Percentiles rank a stretch among this genome's conserved stretches.
Conservation (phyloP, 2,888 invertebrate species). For the Crematogaster levior region DNA sequence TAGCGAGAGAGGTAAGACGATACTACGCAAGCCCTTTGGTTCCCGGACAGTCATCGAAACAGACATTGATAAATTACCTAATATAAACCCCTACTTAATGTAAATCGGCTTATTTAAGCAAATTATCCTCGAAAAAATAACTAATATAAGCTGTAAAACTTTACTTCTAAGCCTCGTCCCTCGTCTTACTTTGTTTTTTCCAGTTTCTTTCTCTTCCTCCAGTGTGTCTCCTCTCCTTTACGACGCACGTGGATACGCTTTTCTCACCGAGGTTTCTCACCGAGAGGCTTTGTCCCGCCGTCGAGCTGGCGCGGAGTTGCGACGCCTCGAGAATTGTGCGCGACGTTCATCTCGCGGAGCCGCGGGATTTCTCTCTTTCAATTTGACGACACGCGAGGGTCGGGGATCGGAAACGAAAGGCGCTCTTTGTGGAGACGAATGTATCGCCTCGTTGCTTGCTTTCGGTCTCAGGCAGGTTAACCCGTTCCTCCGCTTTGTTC, state of each 20-base stretch:
- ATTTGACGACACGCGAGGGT: slow-evolving; percentile 66
- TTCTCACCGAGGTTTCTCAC: slow-evolving; percentile 63
- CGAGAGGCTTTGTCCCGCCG: slow-evolving; percentile 65
- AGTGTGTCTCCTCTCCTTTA: slow-evolving; percentile 18
- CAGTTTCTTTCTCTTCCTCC: slow-evolving; percentile 51
- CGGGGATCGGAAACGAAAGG: slow-evolving; percentile 68
- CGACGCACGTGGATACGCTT: slow-evolving; percentile 46
- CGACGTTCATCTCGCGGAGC: slow-evolving; percentile 33
- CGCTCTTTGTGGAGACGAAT: slow-evolving; percentile 50
- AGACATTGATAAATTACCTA: background rate
- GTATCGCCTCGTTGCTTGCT: slow-evolving; percentile 58
- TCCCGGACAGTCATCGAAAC: background rate
- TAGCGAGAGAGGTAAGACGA: too few relatives aligned
- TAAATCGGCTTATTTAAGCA: background rate
- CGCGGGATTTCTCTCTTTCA: slow-evolving; percentile 44
- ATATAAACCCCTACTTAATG: background rate
- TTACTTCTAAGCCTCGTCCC: background rate
- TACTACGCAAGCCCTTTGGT: too few relatives aligned
- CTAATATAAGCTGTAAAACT: background rate
- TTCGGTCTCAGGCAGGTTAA: slow-evolving; percentile 36
- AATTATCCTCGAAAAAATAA: background rate
- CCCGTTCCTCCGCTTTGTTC: slow-evolving; percentile 43
- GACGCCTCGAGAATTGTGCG: slow-evolving; percentile 54
- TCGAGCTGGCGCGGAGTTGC: slow-evolving; percentile 40
- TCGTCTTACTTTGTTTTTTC: slow-evolving; percentile 54